A percentile compares a stretch with the other conserved stretches of the same genome.
Evolutionary conservation across 92 coral and sea anemone genomes (phyloP).

Genomic region (Virgularia gustaviana): DNA sequence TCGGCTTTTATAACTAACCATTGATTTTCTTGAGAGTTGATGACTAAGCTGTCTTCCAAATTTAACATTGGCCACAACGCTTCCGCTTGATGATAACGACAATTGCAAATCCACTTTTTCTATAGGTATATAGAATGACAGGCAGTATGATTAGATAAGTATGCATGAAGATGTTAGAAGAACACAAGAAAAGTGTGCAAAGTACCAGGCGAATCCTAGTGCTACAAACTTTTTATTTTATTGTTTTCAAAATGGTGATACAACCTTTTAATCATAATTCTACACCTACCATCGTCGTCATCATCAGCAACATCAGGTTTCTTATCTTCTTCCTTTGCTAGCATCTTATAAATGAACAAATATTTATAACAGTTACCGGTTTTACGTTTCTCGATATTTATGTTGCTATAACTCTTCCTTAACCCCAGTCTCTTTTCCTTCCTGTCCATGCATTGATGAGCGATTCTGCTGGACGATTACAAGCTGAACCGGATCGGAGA

Average conservation of each 20-base stretch:
- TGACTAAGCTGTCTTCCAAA: conserved; percentile 35
- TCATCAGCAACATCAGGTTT: conserved; percentile 33
- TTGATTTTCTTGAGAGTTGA: conserved; percentile 24
- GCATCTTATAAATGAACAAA: conserved; percentile 46
- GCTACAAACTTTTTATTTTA: no score
- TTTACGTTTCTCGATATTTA: no score
- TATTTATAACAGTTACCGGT: no score
- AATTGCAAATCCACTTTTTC: conserved; percentile 36
- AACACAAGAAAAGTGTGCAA: no score
- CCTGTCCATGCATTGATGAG: no score
- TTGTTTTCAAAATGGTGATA: no score
- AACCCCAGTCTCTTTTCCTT: no score
- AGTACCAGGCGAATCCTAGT: neutral
- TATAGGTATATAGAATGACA: neutral
- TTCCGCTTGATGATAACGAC: conserved; percentile 28
- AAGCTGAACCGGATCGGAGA: no score
- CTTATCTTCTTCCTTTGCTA: conserved; percentile 54
- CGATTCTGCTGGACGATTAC: no score
- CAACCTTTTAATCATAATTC: no score
- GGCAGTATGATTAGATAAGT: no score
- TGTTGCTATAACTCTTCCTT: no score
- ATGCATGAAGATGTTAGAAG: neutral
- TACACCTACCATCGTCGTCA: conserved; percentile 40
- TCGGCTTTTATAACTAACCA: conserved; percentile 23
- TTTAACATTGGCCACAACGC: conserved; percentile 15